Evolutionary conservation across 2,888 invertebrate genomes (phyloP).

Genomic region (Cistogaster globosa): DNA sequence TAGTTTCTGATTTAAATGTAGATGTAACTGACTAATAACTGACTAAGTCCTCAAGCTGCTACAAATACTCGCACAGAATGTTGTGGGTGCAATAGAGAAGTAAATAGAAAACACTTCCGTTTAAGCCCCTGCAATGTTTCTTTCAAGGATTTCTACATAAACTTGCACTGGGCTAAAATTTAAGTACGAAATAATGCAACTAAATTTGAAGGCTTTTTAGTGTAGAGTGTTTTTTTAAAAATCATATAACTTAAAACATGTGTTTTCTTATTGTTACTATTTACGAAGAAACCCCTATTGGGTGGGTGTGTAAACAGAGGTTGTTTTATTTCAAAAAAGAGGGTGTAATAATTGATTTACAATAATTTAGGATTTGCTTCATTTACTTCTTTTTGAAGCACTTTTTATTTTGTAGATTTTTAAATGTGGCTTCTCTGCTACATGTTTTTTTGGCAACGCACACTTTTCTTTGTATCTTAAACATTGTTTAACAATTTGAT

Average conservation of each 20-base stretch:
- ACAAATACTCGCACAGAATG: no score
- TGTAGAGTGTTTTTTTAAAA: no score
- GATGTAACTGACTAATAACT: no score
- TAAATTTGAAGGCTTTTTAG: no score
- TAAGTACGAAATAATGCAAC: no score
- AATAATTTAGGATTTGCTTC: constrained; percentile 78
- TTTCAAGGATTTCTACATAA: no score
- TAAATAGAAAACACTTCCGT: no score
- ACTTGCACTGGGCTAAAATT: no score
- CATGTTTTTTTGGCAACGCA: constrained; percentile 18
- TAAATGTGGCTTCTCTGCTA: neutral
- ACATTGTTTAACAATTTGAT: constrained; percentile 46
- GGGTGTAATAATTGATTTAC: constrained; percentile 80
- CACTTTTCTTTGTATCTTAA: constrained; percentile 19
- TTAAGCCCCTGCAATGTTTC: no score
- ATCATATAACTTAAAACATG: neutral
- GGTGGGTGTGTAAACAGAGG: constrained; percentile 37
- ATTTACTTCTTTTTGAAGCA: neutral
- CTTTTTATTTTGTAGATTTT: neutral
- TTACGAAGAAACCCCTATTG: constrained; percentile 3
- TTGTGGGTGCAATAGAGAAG: no score
- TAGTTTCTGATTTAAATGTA: no score
- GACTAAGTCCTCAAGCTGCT: no score
- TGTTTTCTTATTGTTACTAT: neutral
- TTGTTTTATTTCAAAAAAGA: constrained; percentile 14